Evolutionary conservation across 1,140 invertebrate species (phyloP), one percentile per base, ranked within the genome.

Genomic region (honey bee (Apis mellifera)): DNA sequence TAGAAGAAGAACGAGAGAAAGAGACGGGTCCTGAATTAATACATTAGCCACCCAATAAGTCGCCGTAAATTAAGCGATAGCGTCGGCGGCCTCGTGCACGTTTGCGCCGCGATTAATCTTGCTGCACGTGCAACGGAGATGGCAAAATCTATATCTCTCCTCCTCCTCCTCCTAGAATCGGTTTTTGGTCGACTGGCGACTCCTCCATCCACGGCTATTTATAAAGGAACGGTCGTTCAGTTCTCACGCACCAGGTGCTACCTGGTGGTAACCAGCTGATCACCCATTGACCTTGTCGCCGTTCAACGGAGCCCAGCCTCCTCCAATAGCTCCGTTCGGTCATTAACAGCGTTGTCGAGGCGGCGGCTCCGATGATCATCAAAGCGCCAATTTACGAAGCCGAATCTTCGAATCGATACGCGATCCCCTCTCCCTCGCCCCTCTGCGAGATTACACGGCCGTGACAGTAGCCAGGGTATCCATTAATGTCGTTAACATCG

Each of bases 301-400:
- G 12, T 9, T 50, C 23, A 15, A 15, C n/a, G 57, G 26, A 32
- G 42, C 57, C 70, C 52, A 55, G n/a, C n/a, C n/a, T n/a, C n/a
- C 66, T 32, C 60, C 78, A 83, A 83, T 83, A 71, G 82, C 55
- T 77, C 60, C 64, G 83, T 64, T 9, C 32, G 62, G 68, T 75
- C 65, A 79, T 86, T 78, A 78, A 86, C 66, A 65, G 62, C 62
- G 74, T 82, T 74, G 76, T 64, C 57, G 74, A 66, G 75, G 62
- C 79, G 21, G 19, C 57, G 62, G 54, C 69, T 59, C 50, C 50
- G 64, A 79, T 76, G 59, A 79, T 76, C 17, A 3, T 57, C 74
- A 50, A 55, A 60, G 70, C 70, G 54, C 26, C 32, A 23, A 66
- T 78, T 78, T 50, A 48, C 71, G 2, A 32, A 64, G 1, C 48